Evolutionary conservation across 2,113 vertebrate genomes (phyloP).

Genomic region (Notothenia coriiceps): DNA sequence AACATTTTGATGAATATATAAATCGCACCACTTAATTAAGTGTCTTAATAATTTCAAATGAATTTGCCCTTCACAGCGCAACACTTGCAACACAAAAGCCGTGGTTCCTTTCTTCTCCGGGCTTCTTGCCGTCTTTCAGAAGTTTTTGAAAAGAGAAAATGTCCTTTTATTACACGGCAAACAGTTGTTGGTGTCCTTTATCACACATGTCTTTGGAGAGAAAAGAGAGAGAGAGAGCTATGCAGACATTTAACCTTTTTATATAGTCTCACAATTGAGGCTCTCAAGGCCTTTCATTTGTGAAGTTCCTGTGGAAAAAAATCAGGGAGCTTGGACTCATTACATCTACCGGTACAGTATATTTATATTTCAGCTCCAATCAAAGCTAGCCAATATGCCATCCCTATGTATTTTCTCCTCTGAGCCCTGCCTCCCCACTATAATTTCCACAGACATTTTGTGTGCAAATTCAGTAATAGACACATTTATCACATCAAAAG

Average conservation of each 20-base stretch:
- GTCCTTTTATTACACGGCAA: constrained; percentile 67
- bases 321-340: constrained; percentile 79
- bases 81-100: constrained; percentile 46
- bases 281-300: constrained; percentile 82
- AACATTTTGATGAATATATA: constrained; percentile 14
- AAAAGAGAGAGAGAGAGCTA: constrained; percentile 48
- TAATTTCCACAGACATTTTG: constrained; percentile 98
- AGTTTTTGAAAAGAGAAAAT: constrained; percentile 64
- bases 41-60: constrained; percentile 31
- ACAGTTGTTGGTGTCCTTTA: constrained; percentile 78
- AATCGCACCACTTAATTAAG: constrained; percentile 24
- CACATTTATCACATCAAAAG: constrained; percentile 99
- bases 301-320: constrained; percentile 78
- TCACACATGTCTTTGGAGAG: constrained; percentile 66
- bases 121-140: constrained; percentile 49
- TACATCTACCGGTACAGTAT: constrained; percentile 78
- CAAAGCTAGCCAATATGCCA: constrained; percentile 92
- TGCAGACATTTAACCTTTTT: constrained; percentile 82
- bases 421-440: constrained; percentile 90
- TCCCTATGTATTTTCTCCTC: constrained; percentile 93
- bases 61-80: constrained; percentile 38
- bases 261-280: constrained; percentile 81
- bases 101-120: constrained; percentile 15
- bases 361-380: constrained; percentile 92
- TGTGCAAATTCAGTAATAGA: constrained; percentile 98